A percentile compares a stretch with the other conserved stretches of the same genome.
Conservation (phyloP, 92 coral and sea anemone species). For the Parazoanthus atlanticus region DNA sequence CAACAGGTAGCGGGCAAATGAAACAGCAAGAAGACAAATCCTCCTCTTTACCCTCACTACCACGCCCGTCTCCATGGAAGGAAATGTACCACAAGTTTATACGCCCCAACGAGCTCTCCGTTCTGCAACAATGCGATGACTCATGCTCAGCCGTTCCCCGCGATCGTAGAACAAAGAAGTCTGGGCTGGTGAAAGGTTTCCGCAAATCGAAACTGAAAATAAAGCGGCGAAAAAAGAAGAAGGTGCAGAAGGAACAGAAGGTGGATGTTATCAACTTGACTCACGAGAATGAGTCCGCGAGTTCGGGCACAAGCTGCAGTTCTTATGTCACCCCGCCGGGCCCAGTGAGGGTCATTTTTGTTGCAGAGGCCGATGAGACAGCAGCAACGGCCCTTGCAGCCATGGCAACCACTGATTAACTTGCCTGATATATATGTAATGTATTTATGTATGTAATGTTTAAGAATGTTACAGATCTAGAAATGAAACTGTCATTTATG, state of each 20-base stretch:
- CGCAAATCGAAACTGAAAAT: neutral
- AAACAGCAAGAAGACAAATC: neutral
- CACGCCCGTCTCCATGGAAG: slow-evolving; percentile 11
- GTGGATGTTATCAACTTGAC: neutral
- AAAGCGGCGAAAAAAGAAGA: neutral
- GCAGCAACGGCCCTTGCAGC: neutral
- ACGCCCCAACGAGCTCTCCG: neutral
- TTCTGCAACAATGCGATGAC: neutral
- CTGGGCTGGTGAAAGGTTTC: neutral
- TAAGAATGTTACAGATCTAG: too few species aligned
- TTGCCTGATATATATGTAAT: neutral
- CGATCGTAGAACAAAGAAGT: neutral
- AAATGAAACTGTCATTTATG: too few species aligned
- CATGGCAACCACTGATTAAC: neutral
- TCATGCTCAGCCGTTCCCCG: neutral
- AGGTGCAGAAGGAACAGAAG: neutral
- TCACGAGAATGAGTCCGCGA: neutral
- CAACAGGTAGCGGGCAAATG: neutral
- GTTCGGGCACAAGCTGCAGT: neutral
- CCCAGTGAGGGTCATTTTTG: neutral
- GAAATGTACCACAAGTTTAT: neutral
- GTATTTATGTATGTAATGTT: too few species aligned
- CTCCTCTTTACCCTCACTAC: neutral
- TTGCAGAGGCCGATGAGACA: neutral
- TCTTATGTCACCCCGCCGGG: neutral